These are phyloP conservation scores for Amphimedon queenslandica DNA, from an alignment of 37 sponge, comb jelly and placozoan genomes.

Conservation along the genomic window DNA sequence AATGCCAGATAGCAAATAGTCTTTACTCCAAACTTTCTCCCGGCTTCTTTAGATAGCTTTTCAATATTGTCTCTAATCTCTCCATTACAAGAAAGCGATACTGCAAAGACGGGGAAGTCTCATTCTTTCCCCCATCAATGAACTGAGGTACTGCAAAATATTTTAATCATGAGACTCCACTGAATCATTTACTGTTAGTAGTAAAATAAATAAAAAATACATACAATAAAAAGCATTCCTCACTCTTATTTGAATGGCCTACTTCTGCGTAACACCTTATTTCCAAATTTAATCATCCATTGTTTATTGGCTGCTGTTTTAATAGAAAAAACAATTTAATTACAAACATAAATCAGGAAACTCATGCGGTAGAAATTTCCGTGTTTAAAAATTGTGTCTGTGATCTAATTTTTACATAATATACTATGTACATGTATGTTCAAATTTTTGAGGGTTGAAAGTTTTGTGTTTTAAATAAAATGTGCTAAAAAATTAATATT, in stretches of 20 bases:
- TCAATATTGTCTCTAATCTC: conserved; percentile 77
- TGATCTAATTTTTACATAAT: no score
- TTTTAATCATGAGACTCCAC: neutral
- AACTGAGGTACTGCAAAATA: conserved; percentile 74
- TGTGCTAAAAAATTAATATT: no score
- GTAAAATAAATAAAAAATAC: neutral
- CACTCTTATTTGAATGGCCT: conserved; percentile 70
- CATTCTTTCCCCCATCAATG: conserved; percentile 66
- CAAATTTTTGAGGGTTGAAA: no score
- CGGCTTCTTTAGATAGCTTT: conserved; percentile 47
- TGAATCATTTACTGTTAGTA: no score
- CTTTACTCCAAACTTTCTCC: conserved; percentile 69
- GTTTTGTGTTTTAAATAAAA: no score
- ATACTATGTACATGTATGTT: no score
- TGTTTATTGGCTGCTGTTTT: conserved; percentile 95
- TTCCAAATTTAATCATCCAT: conserved; percentile 91
- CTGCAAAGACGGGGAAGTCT: conserved; percentile 8
- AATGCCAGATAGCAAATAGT: no score
- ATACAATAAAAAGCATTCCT: conserved; percentile 2
- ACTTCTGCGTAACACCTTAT: conserved; percentile 75
- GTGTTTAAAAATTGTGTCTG: no score
- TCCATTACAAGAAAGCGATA: conserved; percentile 92
- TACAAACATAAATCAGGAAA: no score
- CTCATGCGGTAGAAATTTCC: no score
- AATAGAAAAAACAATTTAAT: no score